Evolutionary conservation across 2,113 vertebrate species (phyloP).

Genomic region (Lepus europaeus): DNA sequence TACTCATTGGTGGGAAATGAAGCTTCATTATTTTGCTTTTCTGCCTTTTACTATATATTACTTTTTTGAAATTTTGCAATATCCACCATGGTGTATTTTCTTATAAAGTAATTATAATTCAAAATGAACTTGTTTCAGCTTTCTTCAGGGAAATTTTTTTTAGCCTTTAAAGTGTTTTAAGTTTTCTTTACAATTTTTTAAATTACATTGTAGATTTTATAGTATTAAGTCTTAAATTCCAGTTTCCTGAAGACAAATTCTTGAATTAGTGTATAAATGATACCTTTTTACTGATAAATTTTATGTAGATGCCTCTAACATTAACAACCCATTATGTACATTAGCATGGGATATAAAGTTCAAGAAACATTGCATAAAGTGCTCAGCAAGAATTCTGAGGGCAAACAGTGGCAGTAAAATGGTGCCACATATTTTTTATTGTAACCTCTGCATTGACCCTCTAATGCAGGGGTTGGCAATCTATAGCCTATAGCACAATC

Average conservation of each 20-base stretch:
- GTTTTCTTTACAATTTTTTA: background rate
- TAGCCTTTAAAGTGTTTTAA: conserved; percentile 1
- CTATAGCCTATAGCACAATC: background rate
- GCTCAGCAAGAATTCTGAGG: background rate
- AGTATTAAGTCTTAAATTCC: background rate
- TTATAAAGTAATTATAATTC: background rate
- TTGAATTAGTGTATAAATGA: background rate
- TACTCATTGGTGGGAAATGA: background rate
- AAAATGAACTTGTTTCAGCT: background rate
- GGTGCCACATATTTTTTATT: background rate
- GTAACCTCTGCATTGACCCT: background rate
- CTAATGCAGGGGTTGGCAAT: background rate
- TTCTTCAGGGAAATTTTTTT: background rate
- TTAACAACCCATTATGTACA: background rate
- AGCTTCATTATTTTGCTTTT: conserved; percentile 24
- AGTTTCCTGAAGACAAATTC: background rate
- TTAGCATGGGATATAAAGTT: conserved; percentile 3
- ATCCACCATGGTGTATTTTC: background rate
- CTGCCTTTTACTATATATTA: background rate
- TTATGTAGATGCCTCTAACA: background rate
- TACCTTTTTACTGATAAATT: conserved; percentile 18
- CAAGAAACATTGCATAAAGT: background rate
- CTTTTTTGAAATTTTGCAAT: conserved; percentile 20
- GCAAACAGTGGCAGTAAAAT: background rate
- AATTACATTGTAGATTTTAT: background rate